Conservation (phyloP, 2,888 invertebrate genomes). For the Augiades crinisus region DNA sequence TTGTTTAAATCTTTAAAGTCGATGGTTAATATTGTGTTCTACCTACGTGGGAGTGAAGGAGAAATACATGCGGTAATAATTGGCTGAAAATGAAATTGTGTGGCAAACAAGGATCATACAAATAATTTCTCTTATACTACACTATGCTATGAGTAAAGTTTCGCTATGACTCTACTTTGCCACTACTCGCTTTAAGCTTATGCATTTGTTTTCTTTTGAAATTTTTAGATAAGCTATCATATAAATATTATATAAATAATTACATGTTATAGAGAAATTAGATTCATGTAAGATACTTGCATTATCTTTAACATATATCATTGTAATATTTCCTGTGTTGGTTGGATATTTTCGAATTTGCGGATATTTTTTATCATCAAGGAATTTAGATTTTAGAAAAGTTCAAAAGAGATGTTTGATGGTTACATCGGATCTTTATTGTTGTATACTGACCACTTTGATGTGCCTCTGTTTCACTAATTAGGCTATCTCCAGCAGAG, state of each 20-base stretch:
- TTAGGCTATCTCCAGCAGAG: constrained; percentile 71
- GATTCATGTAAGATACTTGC: constrained; percentile 1
- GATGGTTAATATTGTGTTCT: constrained; percentile 17
- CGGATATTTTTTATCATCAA: no score
- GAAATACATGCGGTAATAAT: constrained; percentile 62
- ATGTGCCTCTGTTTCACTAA: constrained; percentile 75
- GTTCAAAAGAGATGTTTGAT: not conserved
- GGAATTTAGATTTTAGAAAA: not conserved
- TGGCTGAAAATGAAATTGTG: constrained; percentile 62
- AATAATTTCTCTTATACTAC: constrained; percentile 47
- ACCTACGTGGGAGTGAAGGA: constrained; percentile 30
- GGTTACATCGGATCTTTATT: not conserved
- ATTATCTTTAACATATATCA: not conserved
- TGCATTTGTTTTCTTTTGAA: constrained; percentile 15
- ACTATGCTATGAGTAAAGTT: constrained; percentile 75
- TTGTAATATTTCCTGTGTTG: no score
- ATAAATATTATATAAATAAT: constrained; percentile 24
- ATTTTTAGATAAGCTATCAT: constrained; percentile 10
- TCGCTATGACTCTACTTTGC: constrained; percentile 81
- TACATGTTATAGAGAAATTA: constrained; percentile 30
- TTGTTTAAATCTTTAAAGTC: not conserved
- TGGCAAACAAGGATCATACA: constrained; percentile 65
- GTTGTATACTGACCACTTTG: constrained; percentile 70
- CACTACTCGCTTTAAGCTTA: constrained; percentile 71
- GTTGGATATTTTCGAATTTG: no score